Evolutionary conservation across 2,797 vertebrate species (phyloP).

Genomic region (Smutsia gigantea): DNA sequence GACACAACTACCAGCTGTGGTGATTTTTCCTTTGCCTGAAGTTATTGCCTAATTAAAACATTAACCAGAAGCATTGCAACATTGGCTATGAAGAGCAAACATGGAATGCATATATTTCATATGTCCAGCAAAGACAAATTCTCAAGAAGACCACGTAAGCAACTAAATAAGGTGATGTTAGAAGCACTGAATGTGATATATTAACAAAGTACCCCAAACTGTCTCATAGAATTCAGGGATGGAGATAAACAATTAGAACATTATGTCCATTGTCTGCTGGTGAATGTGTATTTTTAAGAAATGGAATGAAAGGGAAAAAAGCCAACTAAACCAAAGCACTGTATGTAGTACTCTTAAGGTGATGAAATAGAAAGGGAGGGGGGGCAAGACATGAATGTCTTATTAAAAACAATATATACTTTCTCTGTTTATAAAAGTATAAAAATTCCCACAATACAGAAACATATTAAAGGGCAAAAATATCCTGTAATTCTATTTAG

Average conservation of each 20-base stretch:
- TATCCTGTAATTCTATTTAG: background rate
- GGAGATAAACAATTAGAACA: constrained; percentile 53
- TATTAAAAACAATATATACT: background rate
- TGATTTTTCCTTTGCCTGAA: constrained; percentile 16
- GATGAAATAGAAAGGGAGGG: background rate
- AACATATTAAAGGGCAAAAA: background rate
- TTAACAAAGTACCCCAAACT: constrained; percentile 41
- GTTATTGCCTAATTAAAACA: constrained; percentile 3
- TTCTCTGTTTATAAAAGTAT: constrained; percentile 37
- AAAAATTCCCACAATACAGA: background rate
- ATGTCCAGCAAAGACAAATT: constrained; percentile 52
- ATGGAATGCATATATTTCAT: constrained; percentile 47
- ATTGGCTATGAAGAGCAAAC: constrained; percentile 28
- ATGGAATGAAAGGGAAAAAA: background rate
- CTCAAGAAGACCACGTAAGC: constrained; percentile 44
- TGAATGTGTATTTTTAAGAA: constrained; percentile 59
- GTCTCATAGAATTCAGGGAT: background rate
- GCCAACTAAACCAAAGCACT: background rate
- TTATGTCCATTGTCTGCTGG: background rate
- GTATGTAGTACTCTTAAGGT: background rate
- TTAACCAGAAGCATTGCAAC: constrained; percentile 37
- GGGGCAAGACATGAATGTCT: background rate
- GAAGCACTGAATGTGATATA: constrained; percentile 28
- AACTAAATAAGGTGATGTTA: constrained; percentile 50
- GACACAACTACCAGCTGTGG: background rate